Conservation (phyloP, 1,140 invertebrate species). For the Meloidogyne chitwoodi region DNA sequence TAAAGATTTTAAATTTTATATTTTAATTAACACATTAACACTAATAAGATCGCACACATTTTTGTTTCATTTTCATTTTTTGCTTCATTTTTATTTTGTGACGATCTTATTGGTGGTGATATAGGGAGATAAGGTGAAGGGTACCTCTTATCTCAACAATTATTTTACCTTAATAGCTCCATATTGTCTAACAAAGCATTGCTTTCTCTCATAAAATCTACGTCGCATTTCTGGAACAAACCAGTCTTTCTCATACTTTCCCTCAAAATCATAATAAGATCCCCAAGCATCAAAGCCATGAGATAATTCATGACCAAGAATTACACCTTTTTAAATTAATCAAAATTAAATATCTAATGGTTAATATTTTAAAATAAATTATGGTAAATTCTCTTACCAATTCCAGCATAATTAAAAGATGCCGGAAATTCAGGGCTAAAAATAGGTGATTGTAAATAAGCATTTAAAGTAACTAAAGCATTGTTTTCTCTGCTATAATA, state of each 20-base stretch:
- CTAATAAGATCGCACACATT: too few relatives aligned
- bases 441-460: background rate
- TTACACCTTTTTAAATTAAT: background rate
- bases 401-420: background rate
- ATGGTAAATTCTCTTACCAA: background rate
- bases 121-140: too few relatives aligned
- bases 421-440: background rate
- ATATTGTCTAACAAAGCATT: conserved; percentile 16
- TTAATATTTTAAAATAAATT: too few relatives aligned
- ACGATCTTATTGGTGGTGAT: too few relatives aligned
- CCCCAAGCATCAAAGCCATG: conserved; percentile 1
- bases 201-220: background rate
- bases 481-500: background rate
- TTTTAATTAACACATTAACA: too few relatives aligned
- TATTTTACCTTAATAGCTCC: background rate
- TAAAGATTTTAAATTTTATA: too few relatives aligned
- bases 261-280: background rate
- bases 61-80: too few relatives aligned
- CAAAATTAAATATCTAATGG: too few relatives aligned
- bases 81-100: too few relatives aligned
- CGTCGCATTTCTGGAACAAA: background rate
- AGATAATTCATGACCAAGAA: background rate
- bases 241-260: background rate
- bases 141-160: background rate
- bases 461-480: background rate